These are phyloP conservation scores for Polyergus mexicanus DNA, from an alignment of 1,140 invertebrate species.

Conservation along the genomic window DNA sequence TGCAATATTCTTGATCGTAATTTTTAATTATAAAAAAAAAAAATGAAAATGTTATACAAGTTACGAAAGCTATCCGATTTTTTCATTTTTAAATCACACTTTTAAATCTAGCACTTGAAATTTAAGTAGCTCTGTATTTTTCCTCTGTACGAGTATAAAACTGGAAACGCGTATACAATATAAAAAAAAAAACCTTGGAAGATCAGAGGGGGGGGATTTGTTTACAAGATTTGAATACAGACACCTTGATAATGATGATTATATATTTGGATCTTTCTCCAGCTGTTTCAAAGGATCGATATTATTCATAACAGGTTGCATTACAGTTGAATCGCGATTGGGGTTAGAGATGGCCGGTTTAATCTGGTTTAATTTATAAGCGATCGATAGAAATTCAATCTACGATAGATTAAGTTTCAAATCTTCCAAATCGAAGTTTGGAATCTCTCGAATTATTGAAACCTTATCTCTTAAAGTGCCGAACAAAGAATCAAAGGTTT, in stretches of 20 bases:
- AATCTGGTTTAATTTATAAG: conserved; percentile 52
- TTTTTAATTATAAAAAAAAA: no score
- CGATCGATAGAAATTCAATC: conserved; percentile 56
- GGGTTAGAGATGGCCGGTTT: conserved; percentile 19
- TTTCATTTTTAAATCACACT: no score
- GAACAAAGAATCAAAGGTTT: conserved; percentile 8
- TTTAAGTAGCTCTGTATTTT: background rate
- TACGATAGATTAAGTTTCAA: conserved; percentile 49
- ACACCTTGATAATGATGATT: no score
- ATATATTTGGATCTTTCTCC: background rate
- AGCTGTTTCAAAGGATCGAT: conserved; percentile 4
- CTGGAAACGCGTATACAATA: no score
- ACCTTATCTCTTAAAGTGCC: background rate
- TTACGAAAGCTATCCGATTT: no score
- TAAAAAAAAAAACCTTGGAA: no score
- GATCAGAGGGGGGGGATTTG: no score
- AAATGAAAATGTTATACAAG: no score
- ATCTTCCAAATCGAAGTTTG: conserved; percentile 36
- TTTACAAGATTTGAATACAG: no score
- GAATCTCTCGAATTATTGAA: conserved; percentile 32
- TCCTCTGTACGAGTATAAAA: no score
- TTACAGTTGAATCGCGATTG: conserved; percentile 36
- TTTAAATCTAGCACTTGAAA: background rate
- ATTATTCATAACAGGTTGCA: conserved; percentile 36
- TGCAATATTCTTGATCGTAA: no score